Conservation (phyloP, 2,797 vertebrate genomes). For the Mus minutoides region DNA sequence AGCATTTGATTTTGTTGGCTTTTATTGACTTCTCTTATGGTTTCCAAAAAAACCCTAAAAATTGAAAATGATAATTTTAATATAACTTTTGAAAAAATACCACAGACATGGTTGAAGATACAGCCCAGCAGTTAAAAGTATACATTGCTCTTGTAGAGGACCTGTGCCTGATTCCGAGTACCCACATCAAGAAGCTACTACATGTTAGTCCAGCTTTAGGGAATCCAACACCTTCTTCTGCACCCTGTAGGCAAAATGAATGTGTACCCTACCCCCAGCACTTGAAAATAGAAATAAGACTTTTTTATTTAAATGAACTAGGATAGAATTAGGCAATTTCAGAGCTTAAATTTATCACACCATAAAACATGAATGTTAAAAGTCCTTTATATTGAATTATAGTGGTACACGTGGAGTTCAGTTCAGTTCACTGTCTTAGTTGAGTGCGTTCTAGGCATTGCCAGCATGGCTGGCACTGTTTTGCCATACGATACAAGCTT, state of each 20-base stretch:
- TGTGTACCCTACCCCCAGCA: background rate
- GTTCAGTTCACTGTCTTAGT: conserved; percentile 7
- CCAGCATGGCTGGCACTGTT: background rate
- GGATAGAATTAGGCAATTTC: background rate
- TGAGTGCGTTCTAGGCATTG: background rate
- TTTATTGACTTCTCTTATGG: conserved; percentile 20
- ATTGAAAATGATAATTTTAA: background rate
- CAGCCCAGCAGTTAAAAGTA: background rate
- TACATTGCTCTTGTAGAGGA: background rate
- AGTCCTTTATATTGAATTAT: conserved; percentile 46
- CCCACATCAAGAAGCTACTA: background rate
- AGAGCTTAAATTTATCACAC: conserved; percentile 28
- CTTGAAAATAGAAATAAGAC: background rate
- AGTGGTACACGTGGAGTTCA: background rate
- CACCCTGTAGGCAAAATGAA: background rate
- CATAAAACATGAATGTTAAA: background rate
- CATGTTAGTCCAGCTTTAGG: no score
- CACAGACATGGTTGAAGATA: background rate
- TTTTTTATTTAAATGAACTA: background rate
- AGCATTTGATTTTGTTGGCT: conserved; percentile 41
- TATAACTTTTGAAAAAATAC: background rate
- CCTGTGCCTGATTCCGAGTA: background rate
- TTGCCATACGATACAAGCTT: background rate
- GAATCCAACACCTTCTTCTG: background rate
- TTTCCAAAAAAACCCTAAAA: background rate